phyloP scores from a whole-genome alignment of 2,797 vertebrate genomes.

The Lagorchestes hirsutus region DNA sequence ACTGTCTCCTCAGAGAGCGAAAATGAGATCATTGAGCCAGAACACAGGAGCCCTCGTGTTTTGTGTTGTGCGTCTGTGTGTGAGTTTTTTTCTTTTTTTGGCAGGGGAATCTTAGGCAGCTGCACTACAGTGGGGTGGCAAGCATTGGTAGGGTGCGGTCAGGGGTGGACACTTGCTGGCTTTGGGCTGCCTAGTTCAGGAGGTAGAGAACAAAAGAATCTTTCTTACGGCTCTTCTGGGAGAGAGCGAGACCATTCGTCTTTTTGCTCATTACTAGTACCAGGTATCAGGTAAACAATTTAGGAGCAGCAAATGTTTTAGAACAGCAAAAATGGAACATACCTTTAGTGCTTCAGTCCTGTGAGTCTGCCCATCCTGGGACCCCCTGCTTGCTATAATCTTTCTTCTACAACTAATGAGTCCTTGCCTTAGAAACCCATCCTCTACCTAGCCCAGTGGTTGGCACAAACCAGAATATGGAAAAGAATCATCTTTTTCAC shows the following conservation, averaged over 20 bases:
- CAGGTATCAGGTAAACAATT: not conserved
- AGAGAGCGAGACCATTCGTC: not conserved
- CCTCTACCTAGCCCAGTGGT: not conserved
- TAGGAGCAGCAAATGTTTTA: not conserved
- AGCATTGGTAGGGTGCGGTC: not conserved
- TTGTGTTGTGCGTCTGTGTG: not conserved
- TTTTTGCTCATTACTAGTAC: not conserved
- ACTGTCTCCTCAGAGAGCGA: not conserved
- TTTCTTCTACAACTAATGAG: not conserved
- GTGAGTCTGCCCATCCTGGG: not conserved
- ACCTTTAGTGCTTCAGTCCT: not conserved
- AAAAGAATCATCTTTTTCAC: not conserved
- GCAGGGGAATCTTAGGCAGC: not conserved
- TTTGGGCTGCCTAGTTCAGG: not conserved
- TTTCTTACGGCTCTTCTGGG: not conserved
- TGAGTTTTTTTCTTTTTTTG: not conserved
- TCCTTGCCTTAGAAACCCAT: not conserved
- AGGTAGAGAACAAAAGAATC: not conserved
- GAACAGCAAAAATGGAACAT: not conserved
- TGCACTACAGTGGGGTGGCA: not conserved
- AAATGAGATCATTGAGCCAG: slow-evolving; percentile 33
- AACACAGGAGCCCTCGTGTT: accelerated
- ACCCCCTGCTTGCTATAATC: not conserved
- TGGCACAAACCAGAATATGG: not conserved
- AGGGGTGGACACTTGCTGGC: not conserved